Base-by-base conservation (phyloP, 2,113 vertebrate species). In the Periophthalmus modestus region DNA sequence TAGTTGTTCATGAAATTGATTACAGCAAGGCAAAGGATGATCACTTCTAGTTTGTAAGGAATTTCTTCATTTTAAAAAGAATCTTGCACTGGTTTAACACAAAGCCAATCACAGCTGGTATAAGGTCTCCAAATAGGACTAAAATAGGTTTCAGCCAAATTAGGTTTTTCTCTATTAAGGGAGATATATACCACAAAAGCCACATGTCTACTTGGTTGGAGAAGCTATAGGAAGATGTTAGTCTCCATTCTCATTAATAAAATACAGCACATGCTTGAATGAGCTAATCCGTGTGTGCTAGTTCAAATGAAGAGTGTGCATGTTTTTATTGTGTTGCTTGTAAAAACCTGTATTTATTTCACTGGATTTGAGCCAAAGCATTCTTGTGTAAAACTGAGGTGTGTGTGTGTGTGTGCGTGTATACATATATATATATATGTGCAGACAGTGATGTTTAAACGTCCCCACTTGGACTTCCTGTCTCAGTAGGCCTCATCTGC, bases 231-330 rank as follows among this genome's bases (percentile, higher is more conserved):
- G 39, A 43, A 43, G 39, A 43, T 43, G 28, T 28, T 28, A 43
- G 72, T 80, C 72, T 83, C 69, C 71, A 48, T 76, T 74, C 77
- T 88, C 86, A 79, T 88, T 83, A 86, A 89, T 84, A 88, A 91
- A 85, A 61, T 61, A 87, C 58, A 72, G 65, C 14, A 14, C 63
- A 74, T 57, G 82, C 83, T 77, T 82, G 82, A 76, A 69, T 69
- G 74, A 73, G 33, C 78, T 69, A n/a, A 84, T 77, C 62, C 4
- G 0, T 57, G n/a, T 63, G 43, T 57, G 61, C 67, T 59, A 4
- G 65, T 67, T 63, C 43, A 18, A 66, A 71, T 21, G 54, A 69
- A 57, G 7, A 36, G 34, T 58, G 46, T 73, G 36, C 58, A 12
- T 52, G 61, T 66, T 43, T 48, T 71, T 18, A 62, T 18, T 47